A percentile compares a stretch with the other conserved stretches of the same genome.
Evolutionary conservation across 2,113 vertebrate genomes (phyloP).

Genomic region (Gallinago paraguaiae): DNA sequence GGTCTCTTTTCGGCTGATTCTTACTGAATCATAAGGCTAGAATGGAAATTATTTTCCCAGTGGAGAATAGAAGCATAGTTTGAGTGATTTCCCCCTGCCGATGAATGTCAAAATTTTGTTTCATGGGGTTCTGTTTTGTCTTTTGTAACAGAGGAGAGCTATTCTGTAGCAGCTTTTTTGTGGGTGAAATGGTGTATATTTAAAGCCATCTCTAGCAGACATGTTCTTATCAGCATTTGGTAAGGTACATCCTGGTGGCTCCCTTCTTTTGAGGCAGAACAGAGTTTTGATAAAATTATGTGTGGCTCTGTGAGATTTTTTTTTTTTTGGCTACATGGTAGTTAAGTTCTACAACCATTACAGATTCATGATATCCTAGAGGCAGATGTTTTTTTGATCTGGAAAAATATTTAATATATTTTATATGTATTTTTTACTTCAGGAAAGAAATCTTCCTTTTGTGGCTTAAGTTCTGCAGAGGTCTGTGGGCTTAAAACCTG

Average conservation of each 20-base stretch:
- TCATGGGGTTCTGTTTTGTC: background rate
- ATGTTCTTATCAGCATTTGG: background rate
- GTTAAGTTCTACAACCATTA: background rate
- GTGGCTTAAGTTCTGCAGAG: background rate
- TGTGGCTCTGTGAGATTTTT: background rate
- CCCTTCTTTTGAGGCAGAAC: background rate
- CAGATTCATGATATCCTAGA: background rate
- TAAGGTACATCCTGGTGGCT: background rate
- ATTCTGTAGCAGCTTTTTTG: background rate
- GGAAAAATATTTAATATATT: background rate
- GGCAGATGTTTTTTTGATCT: background rate
- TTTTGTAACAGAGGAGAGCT: background rate
- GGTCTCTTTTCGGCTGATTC: background rate
- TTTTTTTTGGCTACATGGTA: background rate
- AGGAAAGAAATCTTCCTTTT: background rate
- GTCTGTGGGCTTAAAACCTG: background rate
- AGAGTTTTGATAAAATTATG: background rate
- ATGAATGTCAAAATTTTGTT: background rate
- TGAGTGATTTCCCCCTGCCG: background rate
- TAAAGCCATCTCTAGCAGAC: background rate
- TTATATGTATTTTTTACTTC: background rate
- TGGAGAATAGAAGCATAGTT: background rate
- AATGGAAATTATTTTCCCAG: background rate
- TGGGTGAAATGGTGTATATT: background rate
- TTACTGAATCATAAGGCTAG: background rate